Conservation (phyloP, 2,113 vertebrate genomes). For the Amblyornis subalaris region DNA sequence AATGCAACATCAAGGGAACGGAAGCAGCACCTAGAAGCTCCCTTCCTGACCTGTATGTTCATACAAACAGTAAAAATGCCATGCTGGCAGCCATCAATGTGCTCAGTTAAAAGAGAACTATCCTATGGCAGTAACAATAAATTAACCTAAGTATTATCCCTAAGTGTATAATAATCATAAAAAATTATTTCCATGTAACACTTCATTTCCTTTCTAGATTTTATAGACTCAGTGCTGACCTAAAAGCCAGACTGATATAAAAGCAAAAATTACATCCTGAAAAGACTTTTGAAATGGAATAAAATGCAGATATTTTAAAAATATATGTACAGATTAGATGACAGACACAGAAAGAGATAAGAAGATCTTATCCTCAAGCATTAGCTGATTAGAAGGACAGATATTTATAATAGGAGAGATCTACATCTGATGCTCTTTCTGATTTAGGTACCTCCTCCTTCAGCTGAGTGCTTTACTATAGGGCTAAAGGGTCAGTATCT, state of each 20-base stretch:
- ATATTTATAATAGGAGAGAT: not conserved
- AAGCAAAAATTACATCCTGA: not conserved
- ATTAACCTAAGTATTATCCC: not conserved
- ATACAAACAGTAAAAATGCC: not conserved
- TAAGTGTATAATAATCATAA: conserved; percentile 18
- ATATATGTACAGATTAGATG: not conserved
- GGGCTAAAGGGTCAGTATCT: not conserved
- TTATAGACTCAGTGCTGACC: not conserved
- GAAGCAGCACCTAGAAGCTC: not conserved
- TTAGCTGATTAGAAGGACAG: not conserved
- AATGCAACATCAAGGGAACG: not conserved
- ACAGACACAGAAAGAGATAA: not conserved
- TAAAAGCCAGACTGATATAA: not conserved
- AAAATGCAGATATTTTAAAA: conserved; percentile 1
- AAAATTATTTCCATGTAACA: not conserved
- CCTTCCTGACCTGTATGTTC: not conserved
- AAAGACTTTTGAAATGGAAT: not conserved
- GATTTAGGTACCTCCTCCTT: not conserved
- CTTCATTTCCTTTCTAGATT: not conserved
- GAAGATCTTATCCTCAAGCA: not conserved
- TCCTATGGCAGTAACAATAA: not conserved
- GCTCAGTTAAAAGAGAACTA: not conserved
- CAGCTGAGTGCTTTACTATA: not conserved
- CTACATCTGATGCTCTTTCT: not conserved
- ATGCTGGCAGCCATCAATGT: not conserved